Evolutionary conservation across 2,113 vertebrate genomes (phyloP).

Genomic region (Corythoichthys haematopterus): DNA sequence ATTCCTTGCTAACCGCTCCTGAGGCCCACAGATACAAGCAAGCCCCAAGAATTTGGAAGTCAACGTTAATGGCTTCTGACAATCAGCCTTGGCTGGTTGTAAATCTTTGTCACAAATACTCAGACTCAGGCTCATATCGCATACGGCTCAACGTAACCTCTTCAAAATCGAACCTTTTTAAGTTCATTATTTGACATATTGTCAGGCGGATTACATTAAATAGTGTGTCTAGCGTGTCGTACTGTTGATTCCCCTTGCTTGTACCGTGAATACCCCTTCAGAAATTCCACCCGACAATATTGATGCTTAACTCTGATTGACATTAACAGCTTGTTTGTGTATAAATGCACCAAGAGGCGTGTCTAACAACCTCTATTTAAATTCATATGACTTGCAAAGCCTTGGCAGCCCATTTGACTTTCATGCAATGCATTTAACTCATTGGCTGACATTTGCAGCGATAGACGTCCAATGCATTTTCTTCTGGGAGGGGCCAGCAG

Average conservation of each 20-base stretch:
- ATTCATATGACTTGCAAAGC: not conserved
- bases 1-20: constrained; percentile 76
- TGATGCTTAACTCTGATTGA: not conserved
- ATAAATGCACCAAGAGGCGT: not conserved
- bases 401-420: not conserved
- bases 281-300: not conserved
- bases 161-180: constrained; percentile 21
- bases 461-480: too few species aligned
- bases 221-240: not conserved
- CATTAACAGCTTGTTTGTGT: not conserved
- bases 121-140: constrained; percentile 67
- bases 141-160: constrained; percentile 42
- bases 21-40: constrained; percentile 65
- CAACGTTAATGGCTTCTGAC: constrained; percentile 79
- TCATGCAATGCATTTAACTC: not conserved
- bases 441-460: too few species aligned
- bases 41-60: constrained; percentile 65
- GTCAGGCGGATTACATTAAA: not conserved
- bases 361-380: not conserved
- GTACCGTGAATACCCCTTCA: not conserved
- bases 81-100: constrained; percentile 72
- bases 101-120: constrained; percentile 79
- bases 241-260: not conserved
- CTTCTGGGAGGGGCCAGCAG: too few species aligned
- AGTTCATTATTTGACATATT: constrained; percentile 12